Percentiles rank a stretch among this genome's conserved stretches.
These are phyloP conservation scores for Manacus vitellinus DNA, from an alignment of 2,113 vertebrate species.

Conservation along the genomic window DNA sequence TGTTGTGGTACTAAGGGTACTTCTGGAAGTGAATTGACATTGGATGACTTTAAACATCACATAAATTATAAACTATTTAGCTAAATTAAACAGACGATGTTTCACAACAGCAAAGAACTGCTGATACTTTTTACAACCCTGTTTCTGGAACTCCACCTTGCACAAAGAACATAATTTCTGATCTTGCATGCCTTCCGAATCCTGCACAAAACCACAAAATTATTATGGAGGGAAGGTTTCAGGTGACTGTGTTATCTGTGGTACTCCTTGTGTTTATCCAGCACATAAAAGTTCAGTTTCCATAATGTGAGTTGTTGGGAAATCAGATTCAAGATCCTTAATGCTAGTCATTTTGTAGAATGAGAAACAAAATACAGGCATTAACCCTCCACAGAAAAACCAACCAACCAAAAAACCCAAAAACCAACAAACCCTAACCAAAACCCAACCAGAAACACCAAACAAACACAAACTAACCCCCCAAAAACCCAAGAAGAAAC, in stretches of 20 bases:
- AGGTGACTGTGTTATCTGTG: background rate
- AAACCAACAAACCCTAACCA: background rate
- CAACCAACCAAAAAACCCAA: background rate
- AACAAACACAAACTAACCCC: background rate
- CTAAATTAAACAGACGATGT: background rate
- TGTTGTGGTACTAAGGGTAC: background rate
- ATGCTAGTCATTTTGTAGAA: background rate
- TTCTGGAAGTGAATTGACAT: background rate
- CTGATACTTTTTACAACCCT: background rate
- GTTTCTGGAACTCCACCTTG: background rate
- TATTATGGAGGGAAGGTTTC: background rate
- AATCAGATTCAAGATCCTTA: background rate
- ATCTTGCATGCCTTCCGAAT: background rate
- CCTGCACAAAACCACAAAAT: background rate
- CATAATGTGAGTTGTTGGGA: background rate
- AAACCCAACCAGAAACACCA: background rate
- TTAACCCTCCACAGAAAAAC: background rate
- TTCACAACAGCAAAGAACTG: background rate
- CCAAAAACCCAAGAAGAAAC: background rate
- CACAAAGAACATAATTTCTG: background rate
- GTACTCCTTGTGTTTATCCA: background rate
- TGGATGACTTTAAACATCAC: background rate
- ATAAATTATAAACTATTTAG: conserved; percentile 4
- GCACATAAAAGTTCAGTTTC: background rate
- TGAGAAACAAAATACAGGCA: background rate